Base-by-base conservation (phyloP, 2,113 vertebrate genomes). In the Lathamus discolor region DNA sequence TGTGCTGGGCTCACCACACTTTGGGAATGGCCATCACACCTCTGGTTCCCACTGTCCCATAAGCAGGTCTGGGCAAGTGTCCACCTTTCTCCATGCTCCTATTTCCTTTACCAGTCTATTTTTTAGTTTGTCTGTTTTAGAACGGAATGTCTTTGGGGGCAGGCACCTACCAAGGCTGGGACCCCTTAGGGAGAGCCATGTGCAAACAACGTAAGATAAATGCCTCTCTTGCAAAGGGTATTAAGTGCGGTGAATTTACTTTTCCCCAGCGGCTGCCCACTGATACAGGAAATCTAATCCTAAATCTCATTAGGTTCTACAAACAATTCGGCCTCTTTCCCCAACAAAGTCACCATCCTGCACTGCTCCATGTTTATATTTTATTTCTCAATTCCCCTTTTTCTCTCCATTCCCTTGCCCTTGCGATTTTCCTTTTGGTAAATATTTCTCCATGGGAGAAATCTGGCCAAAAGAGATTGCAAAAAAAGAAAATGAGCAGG, bases 201-300 rank as follows among this genome's bases (percentile, higher is more conserved):
- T 62, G 74, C 91, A 94, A 88, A 92, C 88, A 92, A 11, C 16
- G 1, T 10, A 54, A 67, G 92, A 89, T 35, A 89, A 93, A 96
- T 83, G 91, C 91, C 75, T 91, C 96, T 93, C 77, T 84, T 57
- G 66, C 57, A 66, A 79, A 95, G 95, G 33, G 82, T 49, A 48
- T 87, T 73, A 96, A 94, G 91, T 89, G 95, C 93, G 76, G 90
- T 44, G 93, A 96, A 95, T 96, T 95, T 91, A 96, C 95, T 94
- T 91, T 89, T 89, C 95, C 94, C 93, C 93, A 95, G 94, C 2
- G 73, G 91, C 95, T 96, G 88, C 95, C 90, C 95, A 96, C 90
- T 96, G 96, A 96, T 91, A 96, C 95, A 95, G 96, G 96, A 96
- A 97, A 96, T 84, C 91, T 93, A 95, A 94, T 87, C 93, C 96